Evolutionary conservation across 2,113 vertebrate genomes (phyloP).

Genomic region (Trematomus loennbergii): DNA sequence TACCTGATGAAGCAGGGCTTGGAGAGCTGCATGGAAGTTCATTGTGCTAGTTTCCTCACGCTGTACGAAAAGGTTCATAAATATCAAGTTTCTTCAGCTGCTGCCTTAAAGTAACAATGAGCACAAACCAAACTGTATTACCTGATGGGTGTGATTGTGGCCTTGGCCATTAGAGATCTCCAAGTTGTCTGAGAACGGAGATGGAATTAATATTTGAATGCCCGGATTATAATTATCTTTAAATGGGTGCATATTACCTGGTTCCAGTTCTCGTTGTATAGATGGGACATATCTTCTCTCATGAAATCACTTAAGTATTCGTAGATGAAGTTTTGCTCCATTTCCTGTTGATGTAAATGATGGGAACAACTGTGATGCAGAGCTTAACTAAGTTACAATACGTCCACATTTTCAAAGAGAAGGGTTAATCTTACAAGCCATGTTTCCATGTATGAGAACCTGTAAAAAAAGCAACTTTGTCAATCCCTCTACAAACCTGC

Average conservation of each 20-base stretch:
- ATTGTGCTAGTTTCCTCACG: not conserved
- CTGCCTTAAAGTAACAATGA: not conserved
- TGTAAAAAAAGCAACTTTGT: not conserved
- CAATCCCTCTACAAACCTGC: not conserved
- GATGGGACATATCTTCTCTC: not conserved
- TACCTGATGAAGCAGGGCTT: slow-evolving; percentile 27
- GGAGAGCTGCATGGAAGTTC: not conserved
- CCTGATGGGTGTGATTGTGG: slow-evolving; percentile 17
- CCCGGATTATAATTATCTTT: not conserved
- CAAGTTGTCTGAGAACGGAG: not conserved
- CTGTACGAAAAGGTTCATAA: not conserved
- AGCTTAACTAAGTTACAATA: not conserved
- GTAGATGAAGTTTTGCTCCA: not conserved
- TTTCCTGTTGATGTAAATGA: slow-evolving; percentile 7
- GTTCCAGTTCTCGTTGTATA: not conserved
- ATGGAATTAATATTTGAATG: not conserved
- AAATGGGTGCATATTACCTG: slow-evolving; percentile 15
- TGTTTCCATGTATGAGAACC: not conserved
- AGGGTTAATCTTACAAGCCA: no score
- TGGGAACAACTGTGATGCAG: not conserved
- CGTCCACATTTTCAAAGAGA: not conserved
- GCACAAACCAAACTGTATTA: not conserved
- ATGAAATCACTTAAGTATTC: not conserved
- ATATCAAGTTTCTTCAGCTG: not conserved
- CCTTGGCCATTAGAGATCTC: not conserved